Conservation (phyloP, 2,113 vertebrate species). For the Protobothrops flavoviridis region DNA sequence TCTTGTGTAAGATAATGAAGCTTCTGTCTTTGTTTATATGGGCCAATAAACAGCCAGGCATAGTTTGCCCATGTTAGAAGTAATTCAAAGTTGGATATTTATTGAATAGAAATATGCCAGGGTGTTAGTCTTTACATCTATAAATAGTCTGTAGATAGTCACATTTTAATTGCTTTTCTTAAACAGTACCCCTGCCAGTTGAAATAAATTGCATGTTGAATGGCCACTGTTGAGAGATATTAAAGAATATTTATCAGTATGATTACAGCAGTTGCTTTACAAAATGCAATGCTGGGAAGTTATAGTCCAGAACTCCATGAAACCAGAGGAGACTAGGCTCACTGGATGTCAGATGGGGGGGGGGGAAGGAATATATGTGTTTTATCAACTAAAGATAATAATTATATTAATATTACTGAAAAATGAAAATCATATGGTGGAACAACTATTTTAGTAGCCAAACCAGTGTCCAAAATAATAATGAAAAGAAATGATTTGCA, state of each 20-base stretch:
- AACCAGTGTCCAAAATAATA: neutral
- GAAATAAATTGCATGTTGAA: slow-evolving; percentile 26
- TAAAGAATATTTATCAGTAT: slow-evolving; percentile 40
- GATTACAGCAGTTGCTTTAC: slow-evolving; percentile 20
- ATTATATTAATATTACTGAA: neutral
- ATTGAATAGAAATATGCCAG: slow-evolving; percentile 17
- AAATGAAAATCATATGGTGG: neutral
- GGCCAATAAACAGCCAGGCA: slow-evolving; percentile 34
- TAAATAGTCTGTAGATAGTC: slow-evolving; percentile 25
- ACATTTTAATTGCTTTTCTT: slow-evolving; percentile 54
- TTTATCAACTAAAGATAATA: neutral
- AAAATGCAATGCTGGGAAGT: slow-evolving; percentile 9
- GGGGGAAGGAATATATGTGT: neutral
- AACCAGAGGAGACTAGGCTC: neutral
- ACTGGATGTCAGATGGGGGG: neutral
- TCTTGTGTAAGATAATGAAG: slow-evolving; percentile 17
- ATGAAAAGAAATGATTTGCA: neutral
- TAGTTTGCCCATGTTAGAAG: neutral
- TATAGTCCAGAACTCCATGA: neutral
- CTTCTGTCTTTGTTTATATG: slow-evolving; percentile 4
- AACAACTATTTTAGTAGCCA: neutral
- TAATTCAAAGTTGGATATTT: slow-evolving; percentile 34
- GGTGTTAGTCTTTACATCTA: slow-evolving; percentile 36
- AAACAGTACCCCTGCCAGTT: slow-evolving; percentile 21
- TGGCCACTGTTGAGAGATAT: slow-evolving; percentile 17